phyloP scores from a whole-genome alignment of 2,888 invertebrate genomes.

The Athrips mouffetella region DNA sequence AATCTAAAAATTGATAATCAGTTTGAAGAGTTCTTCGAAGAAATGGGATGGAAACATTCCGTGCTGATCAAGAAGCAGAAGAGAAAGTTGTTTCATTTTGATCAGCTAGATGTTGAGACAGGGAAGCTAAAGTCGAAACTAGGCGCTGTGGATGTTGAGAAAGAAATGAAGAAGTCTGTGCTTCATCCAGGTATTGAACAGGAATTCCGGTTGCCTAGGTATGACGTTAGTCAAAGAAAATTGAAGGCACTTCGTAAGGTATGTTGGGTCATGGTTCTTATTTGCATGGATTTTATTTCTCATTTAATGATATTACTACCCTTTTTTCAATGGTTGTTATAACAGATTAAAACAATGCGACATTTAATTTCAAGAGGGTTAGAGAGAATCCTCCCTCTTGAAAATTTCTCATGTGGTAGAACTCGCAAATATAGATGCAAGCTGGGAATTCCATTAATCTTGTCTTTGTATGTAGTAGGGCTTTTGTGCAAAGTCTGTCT shows the following conservation, averaged over 20 bases:
- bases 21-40: constrained; percentile 61
- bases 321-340: too few species aligned
- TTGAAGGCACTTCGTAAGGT: constrained; percentile 79
- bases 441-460: too few species aligned
- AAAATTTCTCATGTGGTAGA: too few species aligned
- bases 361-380: too few species aligned
- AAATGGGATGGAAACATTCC: constrained; percentile 61
- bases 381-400: too few species aligned
- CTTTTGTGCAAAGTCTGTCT: too few species aligned
- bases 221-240: constrained; percentile 76
- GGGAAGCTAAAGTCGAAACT: constrained; percentile 63
- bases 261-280: constrained; percentile 23
- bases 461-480: too few species aligned
- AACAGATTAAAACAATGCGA: too few species aligned
- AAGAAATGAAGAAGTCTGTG: constrained; percentile 80
- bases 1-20: constrained; percentile 50
- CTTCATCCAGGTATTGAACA: constrained; percentile 83
- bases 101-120: constrained; percentile 55
- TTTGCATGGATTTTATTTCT: not conserved
- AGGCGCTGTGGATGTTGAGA: constrained; percentile 67
- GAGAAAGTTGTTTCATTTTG: constrained; percentile 56
- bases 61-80: constrained; percentile 47
- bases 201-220: constrained; percentile 78
- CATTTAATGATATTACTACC: too few species aligned
- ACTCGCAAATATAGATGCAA: too few species aligned